These are phyloP conservation scores for Eremobia ochroleuca DNA, from an alignment of 2,888 invertebrate species.

Conservation along the genomic window DNA sequence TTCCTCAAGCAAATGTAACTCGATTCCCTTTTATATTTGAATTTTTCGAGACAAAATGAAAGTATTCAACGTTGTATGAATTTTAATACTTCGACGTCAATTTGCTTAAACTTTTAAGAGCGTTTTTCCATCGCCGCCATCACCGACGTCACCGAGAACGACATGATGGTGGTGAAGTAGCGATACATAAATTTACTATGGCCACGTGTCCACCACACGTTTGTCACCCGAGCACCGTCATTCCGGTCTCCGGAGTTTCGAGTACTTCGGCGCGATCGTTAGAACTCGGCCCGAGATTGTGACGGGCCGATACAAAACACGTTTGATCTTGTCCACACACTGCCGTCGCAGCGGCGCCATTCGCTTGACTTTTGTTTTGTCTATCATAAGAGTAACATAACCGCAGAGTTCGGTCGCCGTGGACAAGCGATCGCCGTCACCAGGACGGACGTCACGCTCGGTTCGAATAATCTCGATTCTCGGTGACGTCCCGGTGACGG, in stretches of 20 bases:
- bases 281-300: not conserved
- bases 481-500: not conserved
- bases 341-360: not conserved
- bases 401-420: not conserved
- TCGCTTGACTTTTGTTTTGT: not conserved
- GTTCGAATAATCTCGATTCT: not conserved
- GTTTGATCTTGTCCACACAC: not conserved
- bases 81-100: constrained; percentile 56
- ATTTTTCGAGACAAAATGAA: constrained; percentile 58
- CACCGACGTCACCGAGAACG: not conserved
- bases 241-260: not conserved
- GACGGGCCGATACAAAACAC: not conserved
- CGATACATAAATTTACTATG: not conserved
- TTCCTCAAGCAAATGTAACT: constrained; percentile 56
- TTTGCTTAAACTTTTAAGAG: constrained; percentile 46
- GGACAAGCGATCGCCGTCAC: not conserved
- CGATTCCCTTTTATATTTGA: constrained; percentile 56
- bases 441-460: not conserved
- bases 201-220: not conserved
- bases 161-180: not conserved
- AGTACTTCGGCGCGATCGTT: too few relatives aligned
- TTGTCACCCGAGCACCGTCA: not conserved
- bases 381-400: not conserved
- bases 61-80: constrained; percentile 62
- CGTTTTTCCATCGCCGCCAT: not conserved